phyloP scores from a whole-genome alignment of 2,888 invertebrate genomes.

The Omphaloscelis lunosa region DNA sequence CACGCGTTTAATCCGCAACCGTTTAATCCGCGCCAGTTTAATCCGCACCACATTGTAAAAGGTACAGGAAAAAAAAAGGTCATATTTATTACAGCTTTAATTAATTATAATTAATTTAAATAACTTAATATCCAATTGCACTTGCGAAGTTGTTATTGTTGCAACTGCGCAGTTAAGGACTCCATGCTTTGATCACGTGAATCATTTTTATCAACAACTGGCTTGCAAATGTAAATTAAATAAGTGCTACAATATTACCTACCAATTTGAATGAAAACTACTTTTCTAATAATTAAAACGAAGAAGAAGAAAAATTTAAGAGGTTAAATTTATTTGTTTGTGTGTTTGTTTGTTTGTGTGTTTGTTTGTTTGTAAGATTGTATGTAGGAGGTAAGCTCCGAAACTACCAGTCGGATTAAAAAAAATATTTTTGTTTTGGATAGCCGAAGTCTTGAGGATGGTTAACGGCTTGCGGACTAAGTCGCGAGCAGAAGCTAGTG shows the following conservation, averaged over 20 bases:
- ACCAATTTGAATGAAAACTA: too few species aligned
- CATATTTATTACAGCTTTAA: slow-evolving; percentile 27
- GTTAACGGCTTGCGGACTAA: too few species aligned
- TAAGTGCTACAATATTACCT: not conserved
- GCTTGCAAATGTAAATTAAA: not conserved
- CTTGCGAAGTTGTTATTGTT: slow-evolving; percentile 10
- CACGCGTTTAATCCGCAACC: not conserved
- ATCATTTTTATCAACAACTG: slow-evolving; percentile 22
- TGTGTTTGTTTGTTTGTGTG: too few species aligned
- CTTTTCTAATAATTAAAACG: too few species aligned
- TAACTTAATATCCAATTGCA: slow-evolving; percentile 14
- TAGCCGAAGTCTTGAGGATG: too few species aligned
- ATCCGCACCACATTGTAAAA: not conserved
- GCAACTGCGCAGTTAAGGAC: slow-evolving; percentile 32
- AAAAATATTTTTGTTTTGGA: too few species aligned
- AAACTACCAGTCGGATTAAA: too few species aligned
- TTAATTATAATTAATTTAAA: slow-evolving; percentile 34
- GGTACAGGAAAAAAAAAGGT: not conserved
- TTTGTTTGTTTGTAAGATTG: too few species aligned
- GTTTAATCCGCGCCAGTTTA: not conserved
- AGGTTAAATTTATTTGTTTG: too few species aligned
- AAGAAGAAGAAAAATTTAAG: too few species aligned
- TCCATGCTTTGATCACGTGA: slow-evolving; percentile 41
- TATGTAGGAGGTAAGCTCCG: too few species aligned
- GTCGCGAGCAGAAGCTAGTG: too few species aligned